Conservation (phyloP, 2,888 invertebrate species). For the Eurytoma californica region DNA sequence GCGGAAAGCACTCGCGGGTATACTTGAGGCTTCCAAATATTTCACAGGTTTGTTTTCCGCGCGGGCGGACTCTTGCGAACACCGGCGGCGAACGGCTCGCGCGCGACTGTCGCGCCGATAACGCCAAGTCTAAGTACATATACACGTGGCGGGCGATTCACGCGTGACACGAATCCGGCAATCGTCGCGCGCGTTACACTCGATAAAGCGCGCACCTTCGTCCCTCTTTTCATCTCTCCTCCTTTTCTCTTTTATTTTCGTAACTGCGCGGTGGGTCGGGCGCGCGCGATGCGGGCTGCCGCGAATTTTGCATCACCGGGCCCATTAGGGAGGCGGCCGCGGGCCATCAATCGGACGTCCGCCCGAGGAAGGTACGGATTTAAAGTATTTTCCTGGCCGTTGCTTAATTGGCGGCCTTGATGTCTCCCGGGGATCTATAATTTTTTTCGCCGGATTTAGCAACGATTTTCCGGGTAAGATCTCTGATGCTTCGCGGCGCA, state of each 20-base stretch:
- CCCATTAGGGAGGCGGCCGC: too few species aligned
- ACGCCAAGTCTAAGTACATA: not conserved
- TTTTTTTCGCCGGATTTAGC: too few species aligned
- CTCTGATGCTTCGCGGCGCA: too few species aligned
- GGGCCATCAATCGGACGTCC: too few species aligned
- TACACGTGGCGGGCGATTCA: slow-evolving; percentile 26
- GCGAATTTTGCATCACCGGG: slow-evolving; percentile 37
- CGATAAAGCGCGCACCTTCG: slow-evolving; percentile 38
- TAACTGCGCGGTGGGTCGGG: too few species aligned
- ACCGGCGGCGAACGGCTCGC: not conserved
- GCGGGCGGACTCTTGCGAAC: not conserved
- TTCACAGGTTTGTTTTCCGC: not conserved
- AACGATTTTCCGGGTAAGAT: too few species aligned
- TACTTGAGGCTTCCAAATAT: too few species aligned
- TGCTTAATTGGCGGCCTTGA: too few species aligned
- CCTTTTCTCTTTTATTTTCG: slow-evolving; percentile 31
- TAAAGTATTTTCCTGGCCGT: too few species aligned
- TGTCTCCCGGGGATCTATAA: too few species aligned
- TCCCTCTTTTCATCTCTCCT: not conserved
- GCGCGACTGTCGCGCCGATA: not conserved
- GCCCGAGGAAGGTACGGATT: too few species aligned
- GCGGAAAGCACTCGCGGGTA: not conserved
- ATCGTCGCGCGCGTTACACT: slow-evolving; percentile 38
- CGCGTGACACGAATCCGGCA: slow-evolving; percentile 55
- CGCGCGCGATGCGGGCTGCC: slow-evolving; percentile 40